Evolutionary conservation across 2,888 invertebrate species (phyloP).

Genomic region (Geotrupes spiniger): DNA sequence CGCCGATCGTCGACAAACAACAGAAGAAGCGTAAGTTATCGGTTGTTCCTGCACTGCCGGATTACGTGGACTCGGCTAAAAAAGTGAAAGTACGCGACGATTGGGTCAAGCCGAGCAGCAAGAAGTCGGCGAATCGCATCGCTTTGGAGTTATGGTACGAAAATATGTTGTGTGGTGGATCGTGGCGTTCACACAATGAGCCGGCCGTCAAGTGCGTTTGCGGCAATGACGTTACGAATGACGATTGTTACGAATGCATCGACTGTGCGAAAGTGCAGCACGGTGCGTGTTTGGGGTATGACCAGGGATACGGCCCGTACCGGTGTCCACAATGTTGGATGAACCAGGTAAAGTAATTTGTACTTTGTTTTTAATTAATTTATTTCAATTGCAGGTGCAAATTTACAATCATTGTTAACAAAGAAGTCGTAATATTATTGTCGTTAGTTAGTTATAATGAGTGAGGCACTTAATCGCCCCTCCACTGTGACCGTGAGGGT

Average conservation of each 20-base stretch:
- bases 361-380: background rate
- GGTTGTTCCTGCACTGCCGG: background rate
- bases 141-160: slow-evolving; percentile 42
- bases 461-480: no score
- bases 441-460: no score
- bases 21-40: slow-evolving; percentile 22
- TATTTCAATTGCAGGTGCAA: slow-evolving; percentile 2
- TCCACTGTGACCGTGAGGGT: no score
- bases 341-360: slow-evolving; percentile 31
- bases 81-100: slow-evolving; percentile 32
- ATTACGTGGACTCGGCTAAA: slow-evolving; percentile 25
- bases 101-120: slow-evolving; percentile 30
- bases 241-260: slow-evolving; percentile 51
- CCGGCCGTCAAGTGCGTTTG: slow-evolving; percentile 49
- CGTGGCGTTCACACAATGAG: background rate
- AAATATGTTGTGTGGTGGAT: slow-evolving; percentile 32
- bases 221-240: slow-evolving; percentile 34
- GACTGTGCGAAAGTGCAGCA: slow-evolving; percentile 64
- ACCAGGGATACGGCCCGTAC: slow-evolving; percentile 48
- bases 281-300: slow-evolving; percentile 57
- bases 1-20: slow-evolving; percentile 17
- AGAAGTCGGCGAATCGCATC: slow-evolving; percentile 33
- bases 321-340: slow-evolving; percentile 68
- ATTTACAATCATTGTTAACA: no score
- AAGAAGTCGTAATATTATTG: no score